Percentiles rank a stretch among this genome's conserved stretches.
Conservation (phyloP, 2,888 invertebrate genomes). For the Polylopha cassiicola region DNA sequence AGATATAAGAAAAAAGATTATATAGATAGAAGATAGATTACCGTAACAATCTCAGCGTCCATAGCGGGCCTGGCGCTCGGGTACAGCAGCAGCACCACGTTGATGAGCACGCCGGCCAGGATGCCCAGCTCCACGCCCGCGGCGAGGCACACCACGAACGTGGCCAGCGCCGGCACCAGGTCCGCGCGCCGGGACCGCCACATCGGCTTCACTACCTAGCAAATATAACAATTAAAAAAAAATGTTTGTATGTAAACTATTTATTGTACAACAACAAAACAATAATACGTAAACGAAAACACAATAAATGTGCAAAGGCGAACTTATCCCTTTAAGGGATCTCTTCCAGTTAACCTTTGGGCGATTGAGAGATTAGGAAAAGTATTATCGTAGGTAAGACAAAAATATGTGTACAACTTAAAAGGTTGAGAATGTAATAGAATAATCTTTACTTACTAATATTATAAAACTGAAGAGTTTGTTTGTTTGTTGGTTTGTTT, state of each 20-base stretch:
- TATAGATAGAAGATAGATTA: constrained; percentile 46
- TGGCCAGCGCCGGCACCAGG: constrained; percentile 86
- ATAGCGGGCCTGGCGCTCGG: constrained; percentile 88
- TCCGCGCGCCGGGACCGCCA: constrained; percentile 91
- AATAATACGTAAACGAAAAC: no score
- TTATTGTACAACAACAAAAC: not conserved
- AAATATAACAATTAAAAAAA: constrained; percentile 4
- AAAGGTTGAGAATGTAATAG: no score
- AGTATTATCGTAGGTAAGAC: no score
- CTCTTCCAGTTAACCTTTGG: no score
- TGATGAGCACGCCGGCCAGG: constrained; percentile 86
- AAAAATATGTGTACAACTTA: no score
- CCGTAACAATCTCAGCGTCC: constrained; percentile 83
- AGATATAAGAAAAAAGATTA: not conserved
- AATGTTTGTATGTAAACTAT: not conserved
- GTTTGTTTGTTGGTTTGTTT: no score
- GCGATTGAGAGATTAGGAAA: no score
- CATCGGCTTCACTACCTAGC: constrained; percentile 86
- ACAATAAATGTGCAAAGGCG: no score
- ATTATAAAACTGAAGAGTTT: no score
- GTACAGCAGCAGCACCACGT: constrained; percentile 86
- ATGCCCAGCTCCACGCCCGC: constrained; percentile 93
- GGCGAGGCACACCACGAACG: constrained; percentile 87
- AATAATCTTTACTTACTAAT: no score
- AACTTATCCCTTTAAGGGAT: no score